These are phyloP conservation scores for Calidris pugnax DNA, from an alignment of 2,113 vertebrate genomes.

Conservation along the genomic window DNA sequence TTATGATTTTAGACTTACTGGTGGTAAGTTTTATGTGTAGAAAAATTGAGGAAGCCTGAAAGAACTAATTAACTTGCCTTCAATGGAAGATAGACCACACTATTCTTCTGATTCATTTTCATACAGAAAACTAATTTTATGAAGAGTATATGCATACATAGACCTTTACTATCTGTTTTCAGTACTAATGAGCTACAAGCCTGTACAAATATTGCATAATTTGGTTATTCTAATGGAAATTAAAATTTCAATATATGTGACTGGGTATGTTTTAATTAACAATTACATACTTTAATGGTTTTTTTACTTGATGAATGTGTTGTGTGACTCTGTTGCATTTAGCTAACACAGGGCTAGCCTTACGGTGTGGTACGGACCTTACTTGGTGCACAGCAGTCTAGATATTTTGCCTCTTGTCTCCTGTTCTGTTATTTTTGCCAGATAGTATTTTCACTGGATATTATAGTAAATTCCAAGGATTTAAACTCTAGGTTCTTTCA, in stretches of 20 bases:
- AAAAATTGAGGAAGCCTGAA: not conserved
- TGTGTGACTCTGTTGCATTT: not conserved
- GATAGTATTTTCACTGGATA: not conserved
- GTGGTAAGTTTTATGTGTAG: not conserved
- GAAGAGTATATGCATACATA: not conserved
- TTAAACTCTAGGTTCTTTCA: not conserved
- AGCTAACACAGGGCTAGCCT: not conserved
- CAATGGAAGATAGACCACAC: not conserved
- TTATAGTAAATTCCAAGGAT: not conserved
- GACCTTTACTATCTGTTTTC: not conserved
- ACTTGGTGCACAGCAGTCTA: not conserved
- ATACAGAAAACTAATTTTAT: not conserved
- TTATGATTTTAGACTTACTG: not conserved
- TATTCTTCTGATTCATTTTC: not conserved
- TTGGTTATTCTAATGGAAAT: not conserved
- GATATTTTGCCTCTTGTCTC: not conserved
- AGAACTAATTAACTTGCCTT: not conserved
- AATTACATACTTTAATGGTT: rapidly evolving
- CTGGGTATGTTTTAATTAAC: not conserved
- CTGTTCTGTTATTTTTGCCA: not conserved
- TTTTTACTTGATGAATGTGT: not conserved
- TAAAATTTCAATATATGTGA: not conserved
- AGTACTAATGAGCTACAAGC: not conserved
- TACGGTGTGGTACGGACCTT: rapidly evolving
- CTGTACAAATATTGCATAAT: not conserved